A percentile compares a stretch with the other conserved stretches of the same genome.
phyloP scores from a whole-genome alignment of 2,888 invertebrate genomes.

The Zeuzera pyrina region DNA sequence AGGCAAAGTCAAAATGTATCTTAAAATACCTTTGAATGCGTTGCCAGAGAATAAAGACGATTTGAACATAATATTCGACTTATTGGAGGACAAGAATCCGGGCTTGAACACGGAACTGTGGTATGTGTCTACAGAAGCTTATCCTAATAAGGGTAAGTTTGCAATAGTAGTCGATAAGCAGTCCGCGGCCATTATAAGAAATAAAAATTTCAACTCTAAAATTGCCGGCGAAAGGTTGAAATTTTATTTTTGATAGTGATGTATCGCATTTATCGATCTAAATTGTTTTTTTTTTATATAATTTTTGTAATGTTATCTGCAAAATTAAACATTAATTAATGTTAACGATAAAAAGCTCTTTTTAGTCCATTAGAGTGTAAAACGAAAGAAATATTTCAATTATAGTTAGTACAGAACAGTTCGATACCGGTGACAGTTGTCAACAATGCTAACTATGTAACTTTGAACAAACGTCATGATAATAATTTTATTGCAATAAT shows the following conservation, averaged over 20 bases:
- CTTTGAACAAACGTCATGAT: not conserved
- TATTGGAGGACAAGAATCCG: conserved; percentile 55
- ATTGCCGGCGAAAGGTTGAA: conserved; percentile 47
- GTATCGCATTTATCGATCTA: too few relatives aligned
- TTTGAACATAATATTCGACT: conserved; percentile 46
- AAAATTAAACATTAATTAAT: too few relatives aligned
- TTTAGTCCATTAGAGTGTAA: too few relatives aligned
- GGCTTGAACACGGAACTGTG: conserved; percentile 52
- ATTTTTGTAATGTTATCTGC: too few relatives aligned
- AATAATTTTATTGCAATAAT: not conserved
- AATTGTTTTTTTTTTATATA: too few relatives aligned
- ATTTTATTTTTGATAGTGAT: conserved; percentile 26
- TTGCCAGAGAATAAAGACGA: conserved; percentile 49
- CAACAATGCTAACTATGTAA: too few relatives aligned
- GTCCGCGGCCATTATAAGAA: conserved; percentile 37
- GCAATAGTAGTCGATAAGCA: conserved; percentile 40
- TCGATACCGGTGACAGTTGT: too few relatives aligned
- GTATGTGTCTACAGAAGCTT: conserved; percentile 34
- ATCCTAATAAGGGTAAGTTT: conserved; percentile 43
- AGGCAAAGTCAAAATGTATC: conserved; percentile 32
- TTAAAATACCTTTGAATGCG: conserved; percentile 43
- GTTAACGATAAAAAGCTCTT: too few relatives aligned
- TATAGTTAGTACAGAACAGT: too few relatives aligned
- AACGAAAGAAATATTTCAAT: too few relatives aligned
- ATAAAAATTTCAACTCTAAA: conserved; percentile 36